Base-by-base conservation (phyloP, 1,140 invertebrate genomes). In the Antheraea mylitta region DNA sequence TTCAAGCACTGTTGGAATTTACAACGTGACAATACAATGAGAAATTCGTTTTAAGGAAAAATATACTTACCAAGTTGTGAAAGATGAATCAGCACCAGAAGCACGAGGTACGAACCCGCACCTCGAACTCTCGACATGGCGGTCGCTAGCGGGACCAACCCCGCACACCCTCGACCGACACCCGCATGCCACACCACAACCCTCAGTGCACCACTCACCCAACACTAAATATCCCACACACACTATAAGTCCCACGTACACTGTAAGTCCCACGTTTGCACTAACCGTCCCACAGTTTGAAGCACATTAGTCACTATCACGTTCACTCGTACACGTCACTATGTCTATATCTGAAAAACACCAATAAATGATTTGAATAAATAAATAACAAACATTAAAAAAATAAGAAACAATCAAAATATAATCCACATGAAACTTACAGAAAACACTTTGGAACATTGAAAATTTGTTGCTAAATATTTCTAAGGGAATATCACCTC, bases 81-180 rank as follows among this genome's bases (percentile, higher is more conserved):
- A 22, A 85, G 69, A 64, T 83, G 75, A 68, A 82, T 75, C 58
- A 85, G 62, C 48, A 80, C 69, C 53, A 89, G 78, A 73, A 86
- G 79, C 68, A 82, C 79, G 68, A 83, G 74, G 75, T 75, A 83
- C 78, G 79, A 78, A 64, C 77, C 76, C 63, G 77, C 72, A 75
- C 73, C 61, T 71, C 75, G 75, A 64, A 73, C 77, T 75, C 77
- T 77, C 77, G 70, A 58, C 74, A 73, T 79, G 58, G 70, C 79
- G 74, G 45, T 72, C 77, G 68, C 75, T 73, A 74, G 71, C 79
- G 75, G 73, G 66, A 67, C 70, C 68, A 45, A 68, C 68, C 70
- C 72, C 71, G 73, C 76, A 68, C 73, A 42, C 67, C 22, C 61
- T 68, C 61, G 63, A 37, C 75, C 68, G 73, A 37, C 19, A 53